Base-by-base conservation (phyloP, 2,113 vertebrate species). In the Pangasianodon gigas region DNA sequence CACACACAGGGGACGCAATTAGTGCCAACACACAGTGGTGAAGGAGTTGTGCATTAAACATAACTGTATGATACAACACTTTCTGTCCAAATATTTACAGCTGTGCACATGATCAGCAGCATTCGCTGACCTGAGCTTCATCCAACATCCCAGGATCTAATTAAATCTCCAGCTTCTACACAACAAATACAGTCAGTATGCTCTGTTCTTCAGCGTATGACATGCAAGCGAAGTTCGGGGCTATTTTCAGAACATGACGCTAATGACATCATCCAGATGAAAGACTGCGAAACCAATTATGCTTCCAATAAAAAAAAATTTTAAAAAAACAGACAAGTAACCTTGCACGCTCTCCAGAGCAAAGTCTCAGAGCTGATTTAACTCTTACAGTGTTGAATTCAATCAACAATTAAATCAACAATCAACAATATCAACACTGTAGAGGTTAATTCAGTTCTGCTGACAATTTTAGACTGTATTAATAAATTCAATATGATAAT, bases 41-140 rank as follows among this genome's bases (percentile, higher is more conserved):
- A 60, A 58, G 32, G 32, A 13, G 54, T 32, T 60, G 81, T 60
- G 32, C 19, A 10, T 60, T 58, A 84, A 84, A 60, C 81, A 6
- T 58, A 58, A 41, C 32, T 84, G 81, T 5, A 9, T 83, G 24
- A 58, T 84, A 41, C 4, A 83, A 58, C 21, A 41, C 82, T 2
- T 84, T 62, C 32, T 6, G 4, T 84, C 56, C 54, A 84, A 44
- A 84, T 84, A 62, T 84, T 84, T 84, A 84, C 82, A 44, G 79
- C n/a, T 19, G 51, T 21, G 79, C 29, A 19, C 48, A 44, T 19
- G 48, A n/a, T 51, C 24, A 7, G 41, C 74, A 6, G 48, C 51
- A 26, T 19, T 81, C 29, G 7, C n/a, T 3, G n/a, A 10, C 51
- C 52, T 51, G 24, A 51, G 46, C 79, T 52, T n/a, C 79, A 19